These are phyloP conservation scores for Taxidea taxus DNA, from an alignment of 2,113 vertebrate genomes.

Conservation along the genomic window DNA sequence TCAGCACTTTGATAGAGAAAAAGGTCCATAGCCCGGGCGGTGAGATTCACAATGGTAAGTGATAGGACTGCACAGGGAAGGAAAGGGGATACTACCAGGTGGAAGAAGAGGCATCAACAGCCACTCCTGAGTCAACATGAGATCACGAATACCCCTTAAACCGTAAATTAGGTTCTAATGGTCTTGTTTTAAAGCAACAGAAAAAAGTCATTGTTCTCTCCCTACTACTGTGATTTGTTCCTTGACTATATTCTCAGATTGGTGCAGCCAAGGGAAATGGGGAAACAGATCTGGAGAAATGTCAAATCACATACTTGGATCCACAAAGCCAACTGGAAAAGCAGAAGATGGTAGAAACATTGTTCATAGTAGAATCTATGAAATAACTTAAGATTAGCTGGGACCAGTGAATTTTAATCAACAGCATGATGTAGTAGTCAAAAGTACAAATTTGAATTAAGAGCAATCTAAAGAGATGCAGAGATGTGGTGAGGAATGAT, in stretches of 20 bases:
- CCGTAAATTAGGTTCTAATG: not conserved
- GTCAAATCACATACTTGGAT: not conserved
- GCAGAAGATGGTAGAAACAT: not conserved
- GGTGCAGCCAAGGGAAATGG: not conserved
- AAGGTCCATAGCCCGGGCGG: not conserved
- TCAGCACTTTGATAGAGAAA: not conserved
- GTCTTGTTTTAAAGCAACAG: not conserved
- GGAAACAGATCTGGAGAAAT: not conserved
- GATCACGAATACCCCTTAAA: not conserved
- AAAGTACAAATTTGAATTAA: not conserved
- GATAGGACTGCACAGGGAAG: not conserved
- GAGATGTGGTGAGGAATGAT: not conserved
- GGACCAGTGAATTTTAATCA: not conserved
- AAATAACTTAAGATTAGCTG: not conserved
- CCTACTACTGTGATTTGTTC: not conserved
- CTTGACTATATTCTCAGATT: not conserved
- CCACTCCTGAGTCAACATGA: not conserved
- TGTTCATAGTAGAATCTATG: not conserved
- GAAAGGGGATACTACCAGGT: not conserved
- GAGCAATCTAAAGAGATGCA: not conserved
- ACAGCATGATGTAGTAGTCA: not conserved
- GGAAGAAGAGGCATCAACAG: not conserved
- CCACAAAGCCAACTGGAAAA: slow-evolving; percentile 1
- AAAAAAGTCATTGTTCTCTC: not conserved
- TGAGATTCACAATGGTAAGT: not conserved